Evolutionary conservation across 2,113 vertebrate species (phyloP).

Genomic region (Calypte anna): DNA sequence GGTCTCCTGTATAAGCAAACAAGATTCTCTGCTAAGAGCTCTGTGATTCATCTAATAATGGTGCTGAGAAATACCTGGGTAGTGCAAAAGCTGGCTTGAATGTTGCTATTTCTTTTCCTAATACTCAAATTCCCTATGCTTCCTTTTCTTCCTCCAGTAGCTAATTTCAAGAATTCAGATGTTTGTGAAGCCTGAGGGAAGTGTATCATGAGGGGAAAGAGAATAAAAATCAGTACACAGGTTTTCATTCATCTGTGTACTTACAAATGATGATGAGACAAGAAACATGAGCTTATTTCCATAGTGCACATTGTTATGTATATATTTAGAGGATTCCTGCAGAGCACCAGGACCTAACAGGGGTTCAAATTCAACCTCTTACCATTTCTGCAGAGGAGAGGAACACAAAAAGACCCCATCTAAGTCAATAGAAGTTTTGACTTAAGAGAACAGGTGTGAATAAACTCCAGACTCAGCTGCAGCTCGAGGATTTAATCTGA

Average conservation of each 20-base stretch:
- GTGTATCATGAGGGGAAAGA: neutral
- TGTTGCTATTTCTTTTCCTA: neutral
- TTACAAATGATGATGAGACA: neutral
- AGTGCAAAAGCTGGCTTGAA: accelerated
- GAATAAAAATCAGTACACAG: neutral
- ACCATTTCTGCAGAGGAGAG: neutral
- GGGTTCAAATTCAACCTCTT: neutral
- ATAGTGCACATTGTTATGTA: neutral
- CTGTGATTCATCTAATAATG: neutral
- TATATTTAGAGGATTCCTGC: neutral
- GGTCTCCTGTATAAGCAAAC: neutral
- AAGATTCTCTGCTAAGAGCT: neutral
- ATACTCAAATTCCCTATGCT: neutral
- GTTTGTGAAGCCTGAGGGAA: neutral
- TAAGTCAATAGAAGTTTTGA: neutral
- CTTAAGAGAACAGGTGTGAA: neutral
- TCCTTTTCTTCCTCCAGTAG: neutral
- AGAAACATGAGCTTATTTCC: neutral
- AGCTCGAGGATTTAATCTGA: neutral
- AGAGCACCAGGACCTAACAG: neutral
- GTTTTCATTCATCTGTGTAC: neutral
- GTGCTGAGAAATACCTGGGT: neutral
- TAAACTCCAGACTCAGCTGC: neutral
- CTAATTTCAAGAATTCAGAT: neutral
- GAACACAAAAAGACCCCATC: neutral